phyloP scores from a whole-genome alignment of 2,797 vertebrate species.

The Poecilia wingei region DNA sequence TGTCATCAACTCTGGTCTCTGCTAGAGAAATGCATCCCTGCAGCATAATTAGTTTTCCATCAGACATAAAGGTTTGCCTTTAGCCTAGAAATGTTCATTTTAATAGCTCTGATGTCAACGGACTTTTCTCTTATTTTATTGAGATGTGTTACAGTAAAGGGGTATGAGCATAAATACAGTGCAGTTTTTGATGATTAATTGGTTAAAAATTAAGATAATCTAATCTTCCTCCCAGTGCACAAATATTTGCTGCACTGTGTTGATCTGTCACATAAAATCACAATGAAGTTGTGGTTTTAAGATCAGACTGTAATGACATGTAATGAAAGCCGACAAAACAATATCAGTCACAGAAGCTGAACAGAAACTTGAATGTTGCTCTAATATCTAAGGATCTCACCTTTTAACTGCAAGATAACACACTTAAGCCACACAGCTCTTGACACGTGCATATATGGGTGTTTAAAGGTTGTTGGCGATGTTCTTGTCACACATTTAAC shows the following conservation, averaged over 20 bases:
- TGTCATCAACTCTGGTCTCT: not conserved
- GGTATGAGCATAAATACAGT: not conserved
- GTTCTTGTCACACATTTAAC: conserved; percentile 47
- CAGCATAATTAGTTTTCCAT: not conserved
- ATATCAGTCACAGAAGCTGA: conserved; percentile 4
- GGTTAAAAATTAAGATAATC: not conserved
- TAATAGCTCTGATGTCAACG: not conserved
- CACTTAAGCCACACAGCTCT: conserved; percentile 17
- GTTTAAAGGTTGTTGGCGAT: conserved; percentile 27
- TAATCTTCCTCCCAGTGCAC: not conserved
- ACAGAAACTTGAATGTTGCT: conserved; percentile 20
- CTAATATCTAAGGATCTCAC: conserved; percentile 31
- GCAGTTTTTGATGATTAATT: not conserved
- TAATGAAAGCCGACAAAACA: not conserved
- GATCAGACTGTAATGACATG: not conserved
- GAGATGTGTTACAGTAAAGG: not conserved
- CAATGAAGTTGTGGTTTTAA: not conserved
- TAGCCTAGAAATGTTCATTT: not conserved
- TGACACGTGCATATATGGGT: conserved; percentile 13
- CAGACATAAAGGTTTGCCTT: not conserved
- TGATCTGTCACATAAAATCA: not conserved
- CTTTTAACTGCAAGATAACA: conserved; percentile 40
- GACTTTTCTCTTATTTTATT: not conserved
- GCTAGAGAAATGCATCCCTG: not conserved
- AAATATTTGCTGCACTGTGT: not conserved